Percentiles rank a stretch among this genome's conserved stretches.
phyloP scores from a whole-genome alignment of 2,113 vertebrate species.

The Hemiscyllium ocellatum region DNA sequence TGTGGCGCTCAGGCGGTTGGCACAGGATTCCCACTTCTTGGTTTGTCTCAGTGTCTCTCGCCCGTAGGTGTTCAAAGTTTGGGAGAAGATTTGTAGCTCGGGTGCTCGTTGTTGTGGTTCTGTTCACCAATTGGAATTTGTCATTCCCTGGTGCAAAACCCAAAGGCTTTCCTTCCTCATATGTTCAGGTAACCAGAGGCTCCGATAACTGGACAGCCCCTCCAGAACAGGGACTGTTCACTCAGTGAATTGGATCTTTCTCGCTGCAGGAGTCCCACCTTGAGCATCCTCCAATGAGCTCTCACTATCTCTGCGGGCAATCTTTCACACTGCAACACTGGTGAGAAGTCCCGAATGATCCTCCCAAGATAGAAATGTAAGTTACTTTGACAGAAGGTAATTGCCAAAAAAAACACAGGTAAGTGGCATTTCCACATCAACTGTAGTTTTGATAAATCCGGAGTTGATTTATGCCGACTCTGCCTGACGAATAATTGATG shows the following conservation, averaged over 20 bases:
- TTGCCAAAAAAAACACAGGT: background rate
- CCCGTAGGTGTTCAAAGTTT: too few species aligned
- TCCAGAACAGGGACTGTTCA: too few species aligned
- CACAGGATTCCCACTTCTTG: too few species aligned
- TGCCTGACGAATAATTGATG: background rate
- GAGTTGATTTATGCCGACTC: background rate
- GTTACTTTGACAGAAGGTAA: background rate
- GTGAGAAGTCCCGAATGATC: background rate
- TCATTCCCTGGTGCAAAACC: too few species aligned
- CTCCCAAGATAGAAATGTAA: background rate
- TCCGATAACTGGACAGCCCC: too few species aligned
- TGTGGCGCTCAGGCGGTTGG: too few species aligned
- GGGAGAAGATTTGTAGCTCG: too few species aligned
- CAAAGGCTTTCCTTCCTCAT: too few species aligned
- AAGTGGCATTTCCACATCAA: background rate
- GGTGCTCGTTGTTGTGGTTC: too few species aligned
- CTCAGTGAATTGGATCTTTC: background rate
- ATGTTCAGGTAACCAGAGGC: too few species aligned
- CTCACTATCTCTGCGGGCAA: background rate
- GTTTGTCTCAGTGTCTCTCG: too few species aligned
- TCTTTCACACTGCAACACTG: background rate
- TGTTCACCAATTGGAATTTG: too few species aligned
- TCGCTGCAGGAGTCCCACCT: background rate
- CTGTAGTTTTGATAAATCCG: background rate
- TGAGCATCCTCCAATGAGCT: background rate